Base-by-base conservation (phyloP, 2,797 vertebrate genomes). In the Graptemys geographica region DNA sequence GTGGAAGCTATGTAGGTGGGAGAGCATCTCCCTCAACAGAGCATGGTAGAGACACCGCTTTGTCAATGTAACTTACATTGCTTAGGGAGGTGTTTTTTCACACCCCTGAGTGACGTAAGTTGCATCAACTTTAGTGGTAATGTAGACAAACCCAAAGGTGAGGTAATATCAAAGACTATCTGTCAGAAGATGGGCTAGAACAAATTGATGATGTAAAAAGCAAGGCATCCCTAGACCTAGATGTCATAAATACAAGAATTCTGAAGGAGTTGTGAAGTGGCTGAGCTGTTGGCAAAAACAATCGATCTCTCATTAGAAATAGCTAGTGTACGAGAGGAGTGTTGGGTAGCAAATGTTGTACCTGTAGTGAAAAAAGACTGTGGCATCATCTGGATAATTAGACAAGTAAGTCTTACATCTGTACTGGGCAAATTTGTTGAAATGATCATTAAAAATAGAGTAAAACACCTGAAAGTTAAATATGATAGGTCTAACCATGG, bases 221-320 rank as follows among this genome's bases (percentile, higher is more conserved):
- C 12, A 8, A 2, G 2, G 4, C 10, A 44, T 47, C 89, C 53
- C 31, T 18, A 8, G 11, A 65, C 81, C 89, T 37, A 18, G 27
- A 16, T 49, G n/a, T 27, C 11, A 11, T 7, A 12, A 1, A 5
- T 85, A 89, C 33, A 6, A 0, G 0, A 16, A 19, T 3, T 78
- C 44, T 31, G 13, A 7, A 31, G 15, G 44, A 47, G 15, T 28
- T 15, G 74, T 21, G 19, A 88, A 81, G 69, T 21, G 23, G 3
- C 31, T 92, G 49, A 23, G 13, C 16, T 56, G 53, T 11, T 11
- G 53, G 18, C 23, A 55, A 82, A 78, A 49, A 5, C 3, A 3
- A n/a, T 44, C 2, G 3, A n/a, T 44, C 90, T n/a, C 19, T 55
- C 81, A 23, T 31, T 12, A 53, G 33, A 31, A n/a, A n/a, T 28